phyloP scores from a whole-genome alignment of 2,113 vertebrate genomes.

The Etheostoma cragini region DNA sequence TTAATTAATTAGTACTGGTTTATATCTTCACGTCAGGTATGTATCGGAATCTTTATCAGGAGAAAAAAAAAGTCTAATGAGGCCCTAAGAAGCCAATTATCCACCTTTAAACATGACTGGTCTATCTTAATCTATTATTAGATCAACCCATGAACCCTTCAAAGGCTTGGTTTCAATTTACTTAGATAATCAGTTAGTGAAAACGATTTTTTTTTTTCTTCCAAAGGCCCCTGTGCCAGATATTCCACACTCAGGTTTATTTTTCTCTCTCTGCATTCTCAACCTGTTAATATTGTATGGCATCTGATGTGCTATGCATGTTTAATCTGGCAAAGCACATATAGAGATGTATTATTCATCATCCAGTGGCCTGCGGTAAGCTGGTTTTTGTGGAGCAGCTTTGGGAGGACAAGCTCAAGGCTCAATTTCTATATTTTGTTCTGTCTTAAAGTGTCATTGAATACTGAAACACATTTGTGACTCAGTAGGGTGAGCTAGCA shows the following conservation, averaged over 20 bases:
- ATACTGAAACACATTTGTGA: background rate
- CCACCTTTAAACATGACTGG: too few species aligned
- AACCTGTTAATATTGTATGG: conserved; percentile 75
- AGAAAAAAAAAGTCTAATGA: background rate
- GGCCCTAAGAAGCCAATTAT: too few species aligned
- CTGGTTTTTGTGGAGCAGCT: conserved; percentile 2
- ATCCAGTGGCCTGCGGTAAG: conserved; percentile 9
- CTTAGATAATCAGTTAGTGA: background rate
- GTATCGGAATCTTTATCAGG: background rate
- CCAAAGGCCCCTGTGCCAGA: background rate
- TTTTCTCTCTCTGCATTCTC: conserved; percentile 14
- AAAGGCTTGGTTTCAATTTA: background rate
- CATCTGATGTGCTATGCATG: conserved; percentile 66
- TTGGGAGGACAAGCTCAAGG: background rate
- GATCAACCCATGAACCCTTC: background rate
- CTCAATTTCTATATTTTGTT: background rate
- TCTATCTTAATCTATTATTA: background rate
- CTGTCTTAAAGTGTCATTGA: background rate
- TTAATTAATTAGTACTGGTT: background rate
- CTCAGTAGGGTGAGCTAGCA: background rate
- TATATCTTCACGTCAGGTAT: too few species aligned
- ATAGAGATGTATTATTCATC: conserved; percentile 77
- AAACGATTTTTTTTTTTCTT: too few species aligned
- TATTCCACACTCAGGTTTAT: conserved; percentile 15
- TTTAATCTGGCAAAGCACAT: conserved; percentile 46